These are phyloP conservation scores for Ceyx erithaca DNA, from an alignment of 2,797 vertebrate genomes.

Conservation along the genomic window DNA sequence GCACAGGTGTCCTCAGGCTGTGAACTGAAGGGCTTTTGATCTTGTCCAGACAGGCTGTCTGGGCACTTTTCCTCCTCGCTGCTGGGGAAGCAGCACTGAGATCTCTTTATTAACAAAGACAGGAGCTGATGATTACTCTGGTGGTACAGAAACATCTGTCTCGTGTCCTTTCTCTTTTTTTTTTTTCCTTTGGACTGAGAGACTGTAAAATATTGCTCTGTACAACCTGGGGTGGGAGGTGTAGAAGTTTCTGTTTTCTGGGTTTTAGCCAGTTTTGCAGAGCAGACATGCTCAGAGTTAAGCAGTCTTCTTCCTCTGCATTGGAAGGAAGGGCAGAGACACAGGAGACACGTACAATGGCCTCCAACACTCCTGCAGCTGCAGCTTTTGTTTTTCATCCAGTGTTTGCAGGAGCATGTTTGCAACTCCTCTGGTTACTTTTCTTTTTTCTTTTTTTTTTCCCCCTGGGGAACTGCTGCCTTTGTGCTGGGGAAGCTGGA, in stretches of 20 bases:
- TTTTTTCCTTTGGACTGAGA: background rate
- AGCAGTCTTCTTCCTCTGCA: background rate
- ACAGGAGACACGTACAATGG: background rate
- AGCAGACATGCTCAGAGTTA: background rate
- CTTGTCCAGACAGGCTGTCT: background rate
- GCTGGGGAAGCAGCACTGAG: background rate
- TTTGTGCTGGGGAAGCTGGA: background rate
- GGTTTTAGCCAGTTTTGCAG: background rate
- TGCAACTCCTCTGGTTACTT: background rate
- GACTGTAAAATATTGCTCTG: background rate
- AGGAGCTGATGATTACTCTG: background rate
- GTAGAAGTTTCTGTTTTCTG: background rate
- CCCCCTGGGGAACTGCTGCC: background rate
- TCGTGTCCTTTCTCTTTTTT: background rate
- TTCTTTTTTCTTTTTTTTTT: accelerated
- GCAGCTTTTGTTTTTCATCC: background rate
- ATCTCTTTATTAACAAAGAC: background rate
- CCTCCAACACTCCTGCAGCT: background rate
- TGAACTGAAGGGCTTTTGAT: slow-evolving; percentile 6
- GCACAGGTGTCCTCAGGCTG: background rate
- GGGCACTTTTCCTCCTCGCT: background rate
- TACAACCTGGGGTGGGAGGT: background rate
- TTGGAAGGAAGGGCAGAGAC: background rate
- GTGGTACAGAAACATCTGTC: background rate
- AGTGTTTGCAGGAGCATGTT: background rate